phyloP scores from a whole-genome alignment of 2,797 vertebrate species.

The Fistularia commersonii region DNA sequence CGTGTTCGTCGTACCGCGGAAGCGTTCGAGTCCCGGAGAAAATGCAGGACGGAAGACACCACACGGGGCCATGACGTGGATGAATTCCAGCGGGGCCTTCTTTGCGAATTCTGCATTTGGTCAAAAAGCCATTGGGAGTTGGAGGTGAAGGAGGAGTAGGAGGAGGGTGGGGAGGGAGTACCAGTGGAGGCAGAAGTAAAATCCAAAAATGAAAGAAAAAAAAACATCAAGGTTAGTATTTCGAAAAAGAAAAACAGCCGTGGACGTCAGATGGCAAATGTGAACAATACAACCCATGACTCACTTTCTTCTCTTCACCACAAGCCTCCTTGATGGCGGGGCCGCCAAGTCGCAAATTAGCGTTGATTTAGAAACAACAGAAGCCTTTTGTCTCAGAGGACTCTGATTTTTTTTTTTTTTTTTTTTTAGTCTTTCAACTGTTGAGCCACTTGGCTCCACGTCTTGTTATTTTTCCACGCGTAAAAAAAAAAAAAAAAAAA shows the following conservation, averaged over 20 bases:
- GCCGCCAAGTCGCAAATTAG: conserved; percentile 67
- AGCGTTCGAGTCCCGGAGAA: too few relatives aligned
- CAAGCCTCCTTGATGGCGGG: conserved; percentile 46
- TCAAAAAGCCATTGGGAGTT: conserved; percentile 4
- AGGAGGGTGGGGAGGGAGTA: too few relatives aligned
- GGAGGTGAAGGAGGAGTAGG: too few relatives aligned
- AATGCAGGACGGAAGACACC: too few relatives aligned
- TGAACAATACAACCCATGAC: conserved; percentile 47
- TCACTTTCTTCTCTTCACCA: conserved; percentile 48
- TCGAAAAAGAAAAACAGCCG: conserved; percentile 36
- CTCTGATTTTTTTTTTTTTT: conserved; percentile 8
- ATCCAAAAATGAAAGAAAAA: too few relatives aligned
- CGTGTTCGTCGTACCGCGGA: too few relatives aligned
- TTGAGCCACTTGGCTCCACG: conserved; percentile 50
- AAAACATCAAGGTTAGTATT: conserved; percentile 47
- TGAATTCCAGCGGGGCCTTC: conserved; percentile 9
- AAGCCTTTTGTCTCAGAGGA: conserved; percentile 70
- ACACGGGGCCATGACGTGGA: neutral
- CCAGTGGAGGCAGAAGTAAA: too few relatives aligned
- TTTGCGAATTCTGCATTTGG: conserved; percentile 18
- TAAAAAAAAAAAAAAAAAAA: conserved; percentile 43
- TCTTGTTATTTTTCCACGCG: conserved; percentile 67
- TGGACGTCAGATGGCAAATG: conserved; percentile 41
- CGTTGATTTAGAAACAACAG: conserved; percentile 73
- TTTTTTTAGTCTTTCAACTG: conserved; percentile 31